Conservation (phyloP, 1,140 invertebrate species). For the Vollenhovia emeryi region DNA sequence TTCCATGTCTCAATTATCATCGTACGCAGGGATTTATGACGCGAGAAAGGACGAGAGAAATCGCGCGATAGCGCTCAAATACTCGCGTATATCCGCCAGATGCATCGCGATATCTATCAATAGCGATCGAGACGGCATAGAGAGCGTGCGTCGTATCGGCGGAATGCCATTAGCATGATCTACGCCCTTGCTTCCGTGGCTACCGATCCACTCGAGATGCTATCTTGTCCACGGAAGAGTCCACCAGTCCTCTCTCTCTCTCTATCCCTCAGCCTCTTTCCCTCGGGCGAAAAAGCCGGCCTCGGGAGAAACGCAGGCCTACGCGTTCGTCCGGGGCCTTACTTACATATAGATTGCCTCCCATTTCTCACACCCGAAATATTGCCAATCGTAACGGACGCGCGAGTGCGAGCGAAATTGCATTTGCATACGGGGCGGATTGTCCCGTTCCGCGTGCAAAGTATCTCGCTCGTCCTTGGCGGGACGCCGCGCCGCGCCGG, state of each 20-base stretch:
- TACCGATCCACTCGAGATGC: conserved; percentile 75
- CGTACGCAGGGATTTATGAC: conserved; percentile 28
- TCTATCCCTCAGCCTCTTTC: conserved; percentile 11
- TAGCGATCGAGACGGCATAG: conserved; percentile 68
- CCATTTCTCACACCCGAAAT: conserved; percentile 76
- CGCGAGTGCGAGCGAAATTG: conserved; percentile 67
- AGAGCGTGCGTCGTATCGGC: conserved; percentile 26
- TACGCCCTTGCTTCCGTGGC: conserved; percentile 75
- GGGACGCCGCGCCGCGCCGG: background rate
- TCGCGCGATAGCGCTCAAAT: background rate
- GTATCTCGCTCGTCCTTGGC: conserved; percentile 65
- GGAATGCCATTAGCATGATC: conserved; percentile 79
- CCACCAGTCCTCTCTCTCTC: background rate
- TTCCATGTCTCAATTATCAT: conserved; percentile 57
- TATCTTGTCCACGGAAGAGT: conserved; percentile 55
- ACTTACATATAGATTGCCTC: conserved; percentile 80
- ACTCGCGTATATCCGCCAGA: background rate
- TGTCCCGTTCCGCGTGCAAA: conserved; percentile 71
- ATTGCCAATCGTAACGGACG: conserved; percentile 74
- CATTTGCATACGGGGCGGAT: conserved; percentile 78
- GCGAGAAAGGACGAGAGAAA: conserved; percentile 11
- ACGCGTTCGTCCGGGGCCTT: conserved; percentile 61
- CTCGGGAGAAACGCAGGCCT: background rate
- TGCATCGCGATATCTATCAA: conserved; percentile 61
- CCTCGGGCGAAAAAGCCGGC: background rate